A percentile compares a stretch with the other conserved stretches of the same genome.
Conservation (phyloP, 1,140 invertebrate species). For the Apis florea region DNA sequence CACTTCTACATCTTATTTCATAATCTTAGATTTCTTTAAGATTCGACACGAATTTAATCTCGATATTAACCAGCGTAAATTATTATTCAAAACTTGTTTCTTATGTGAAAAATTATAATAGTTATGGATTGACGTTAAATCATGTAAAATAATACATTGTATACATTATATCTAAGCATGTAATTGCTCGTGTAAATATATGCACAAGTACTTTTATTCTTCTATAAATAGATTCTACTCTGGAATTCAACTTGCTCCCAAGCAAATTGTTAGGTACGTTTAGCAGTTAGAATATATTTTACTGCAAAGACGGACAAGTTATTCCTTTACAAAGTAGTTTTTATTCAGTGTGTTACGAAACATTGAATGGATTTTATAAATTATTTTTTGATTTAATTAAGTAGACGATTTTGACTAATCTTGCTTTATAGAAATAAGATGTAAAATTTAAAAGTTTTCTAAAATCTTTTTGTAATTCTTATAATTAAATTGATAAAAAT, state of each 20-base stretch:
- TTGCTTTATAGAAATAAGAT: too few species aligned
- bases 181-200: neutral
- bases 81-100: too few species aligned
- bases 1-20: too few species aligned
- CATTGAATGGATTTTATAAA: neutral
- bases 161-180: neutral
- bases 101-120: too few species aligned
- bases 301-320: neutral
- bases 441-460: too few species aligned
- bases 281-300: constrained; percentile 1
- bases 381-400: too few species aligned
- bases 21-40: too few species aligned
- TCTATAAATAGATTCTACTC: constrained; percentile 32
- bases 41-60: too few species aligned
- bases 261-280: neutral
- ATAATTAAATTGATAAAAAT: too few species aligned
- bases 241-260: constrained; percentile 6
- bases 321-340: neutral
- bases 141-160: neutral
- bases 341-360: neutral
- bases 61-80: too few species aligned
- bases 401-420: too few species aligned
- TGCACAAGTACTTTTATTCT: neutral
- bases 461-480: too few species aligned
- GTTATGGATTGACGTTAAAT: neutral